A percentile compares a stretch with the other conserved stretches of the same genome.
Evolutionary conservation across 1,140 invertebrate species (phyloP).

Genomic region (Hypsibius dujardini): DNA sequence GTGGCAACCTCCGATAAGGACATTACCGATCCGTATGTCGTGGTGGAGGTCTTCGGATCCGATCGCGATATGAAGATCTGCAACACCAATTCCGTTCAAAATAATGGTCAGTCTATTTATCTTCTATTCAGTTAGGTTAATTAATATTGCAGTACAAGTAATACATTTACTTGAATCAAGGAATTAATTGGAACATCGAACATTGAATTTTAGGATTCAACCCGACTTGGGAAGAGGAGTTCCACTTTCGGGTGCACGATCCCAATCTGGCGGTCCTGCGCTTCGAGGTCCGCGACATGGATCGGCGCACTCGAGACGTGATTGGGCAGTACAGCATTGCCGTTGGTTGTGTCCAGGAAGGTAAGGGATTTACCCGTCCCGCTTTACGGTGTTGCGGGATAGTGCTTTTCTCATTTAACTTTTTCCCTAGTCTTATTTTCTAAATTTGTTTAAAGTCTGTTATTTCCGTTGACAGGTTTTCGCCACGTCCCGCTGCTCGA

Average conservation of each 20-base stretch:
- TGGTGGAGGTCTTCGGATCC: conserved; percentile 43
- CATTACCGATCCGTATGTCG: conserved; percentile 29
- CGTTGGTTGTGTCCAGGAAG: conserved; percentile 44
- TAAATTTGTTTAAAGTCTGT: too few relatives aligned
- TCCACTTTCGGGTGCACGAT: conserved; percentile 34
- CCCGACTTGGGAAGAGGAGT: conserved; percentile 41
- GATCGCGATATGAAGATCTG: background rate
- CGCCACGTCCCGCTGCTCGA: conserved; percentile 41
- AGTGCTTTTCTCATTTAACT: background rate
- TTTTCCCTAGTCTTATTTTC: background rate
- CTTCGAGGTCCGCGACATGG: conserved; percentile 38
- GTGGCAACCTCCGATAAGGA: conserved; percentile 44
- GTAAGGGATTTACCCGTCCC: conserved; percentile 28
- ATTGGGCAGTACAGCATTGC: conserved; percentile 47
- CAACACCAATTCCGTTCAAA: conserved; percentile 26
- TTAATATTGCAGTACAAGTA: too few relatives aligned
- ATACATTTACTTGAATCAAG: too few relatives aligned
- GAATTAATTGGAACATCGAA: too few relatives aligned
- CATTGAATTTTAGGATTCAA: conserved; percentile 44
- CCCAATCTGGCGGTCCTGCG: conserved; percentile 41
- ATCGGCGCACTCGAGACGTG: conserved; percentile 41
- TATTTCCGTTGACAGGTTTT: conserved; percentile 30
- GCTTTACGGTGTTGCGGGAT: background rate
- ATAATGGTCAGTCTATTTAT: conserved; percentile 39
- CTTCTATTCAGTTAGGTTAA: too few relatives aligned